A percentile compares a stretch with the other conserved stretches of the same genome.
Conservation (phyloP, 2,113 vertebrate genomes). For the Riparia riparia region DNA sequence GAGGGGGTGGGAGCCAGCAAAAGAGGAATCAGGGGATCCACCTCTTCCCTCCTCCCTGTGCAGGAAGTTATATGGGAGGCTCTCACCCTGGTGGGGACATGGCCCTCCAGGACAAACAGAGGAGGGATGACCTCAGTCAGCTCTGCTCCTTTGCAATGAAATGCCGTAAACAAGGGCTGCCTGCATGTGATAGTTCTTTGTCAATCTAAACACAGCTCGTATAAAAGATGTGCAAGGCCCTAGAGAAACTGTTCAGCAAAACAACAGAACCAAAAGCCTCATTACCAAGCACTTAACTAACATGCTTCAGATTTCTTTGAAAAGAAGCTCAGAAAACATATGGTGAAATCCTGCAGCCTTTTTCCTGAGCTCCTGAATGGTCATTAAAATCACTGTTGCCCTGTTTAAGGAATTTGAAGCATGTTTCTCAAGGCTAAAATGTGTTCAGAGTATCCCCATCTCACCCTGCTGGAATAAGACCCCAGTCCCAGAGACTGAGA, state of each 20-base stretch:
- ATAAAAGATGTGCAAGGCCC: constrained; percentile 9
- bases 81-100: neutral
- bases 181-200: neutral
- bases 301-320: neutral
- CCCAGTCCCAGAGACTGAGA: neutral
- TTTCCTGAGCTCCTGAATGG: neutral
- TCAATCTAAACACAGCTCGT: constrained; percentile 29
- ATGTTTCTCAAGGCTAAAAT: neutral
- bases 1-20: neutral
- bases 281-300: neutral
- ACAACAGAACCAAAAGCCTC: neutral
- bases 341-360: neutral
- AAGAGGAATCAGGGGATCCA: neutral
- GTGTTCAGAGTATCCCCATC: neutral
- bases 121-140: constrained; percentile 1
- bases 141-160: neutral
- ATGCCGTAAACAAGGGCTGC: neutral
- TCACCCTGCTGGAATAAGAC: neutral
- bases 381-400: neutral
- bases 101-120: constrained; percentile 28
- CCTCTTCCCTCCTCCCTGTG: neutral
- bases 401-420: neutral
- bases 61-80: constrained; percentile 2
- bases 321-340: constrained; percentile 1
- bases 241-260: neutral